Percentiles rank a stretch among this genome's conserved stretches.
phyloP scores from a whole-genome alignment of 2,797 vertebrate species.

The Phrynocephalus guinanensis region DNA sequence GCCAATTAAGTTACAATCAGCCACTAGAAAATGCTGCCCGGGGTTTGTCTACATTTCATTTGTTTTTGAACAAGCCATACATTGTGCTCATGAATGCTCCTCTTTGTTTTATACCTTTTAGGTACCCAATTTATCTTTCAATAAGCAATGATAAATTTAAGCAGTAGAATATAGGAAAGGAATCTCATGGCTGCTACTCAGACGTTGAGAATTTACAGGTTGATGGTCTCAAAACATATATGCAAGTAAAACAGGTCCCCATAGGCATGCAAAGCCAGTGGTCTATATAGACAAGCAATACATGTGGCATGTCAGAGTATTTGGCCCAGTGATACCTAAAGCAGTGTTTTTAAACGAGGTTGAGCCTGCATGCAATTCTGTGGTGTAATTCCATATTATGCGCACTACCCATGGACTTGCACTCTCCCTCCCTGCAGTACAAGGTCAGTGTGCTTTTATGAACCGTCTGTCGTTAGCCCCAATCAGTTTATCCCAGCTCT shows the following conservation, averaged over 20 bases:
- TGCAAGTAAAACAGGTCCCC: neutral
- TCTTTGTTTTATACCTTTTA: neutral
- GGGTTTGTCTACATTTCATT: neutral
- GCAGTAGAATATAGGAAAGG: neutral
- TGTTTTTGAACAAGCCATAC: neutral
- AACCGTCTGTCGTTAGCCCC: neutral
- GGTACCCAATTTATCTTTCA: neutral
- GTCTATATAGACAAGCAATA: neutral
- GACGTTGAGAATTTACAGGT: neutral
- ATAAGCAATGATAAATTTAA: neutral
- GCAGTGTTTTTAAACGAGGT: neutral
- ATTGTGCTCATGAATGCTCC: neutral
- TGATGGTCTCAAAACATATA: neutral
- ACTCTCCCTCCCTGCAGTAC: neutral
- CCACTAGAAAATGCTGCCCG: conserved; percentile 40
- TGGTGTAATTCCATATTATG: neutral
- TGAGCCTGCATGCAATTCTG: neutral
- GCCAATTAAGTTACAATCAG: conserved; percentile 60
- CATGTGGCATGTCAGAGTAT: conserved; percentile 25
- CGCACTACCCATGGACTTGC: neutral
- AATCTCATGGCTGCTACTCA: neutral
- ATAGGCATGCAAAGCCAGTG: too few relatives aligned
- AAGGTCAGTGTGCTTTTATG: neutral
- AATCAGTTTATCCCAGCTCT: neutral
- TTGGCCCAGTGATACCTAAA: neutral